Conservation (phyloP, 2,113 vertebrate genomes). For the Paratilapia polleni region DNA sequence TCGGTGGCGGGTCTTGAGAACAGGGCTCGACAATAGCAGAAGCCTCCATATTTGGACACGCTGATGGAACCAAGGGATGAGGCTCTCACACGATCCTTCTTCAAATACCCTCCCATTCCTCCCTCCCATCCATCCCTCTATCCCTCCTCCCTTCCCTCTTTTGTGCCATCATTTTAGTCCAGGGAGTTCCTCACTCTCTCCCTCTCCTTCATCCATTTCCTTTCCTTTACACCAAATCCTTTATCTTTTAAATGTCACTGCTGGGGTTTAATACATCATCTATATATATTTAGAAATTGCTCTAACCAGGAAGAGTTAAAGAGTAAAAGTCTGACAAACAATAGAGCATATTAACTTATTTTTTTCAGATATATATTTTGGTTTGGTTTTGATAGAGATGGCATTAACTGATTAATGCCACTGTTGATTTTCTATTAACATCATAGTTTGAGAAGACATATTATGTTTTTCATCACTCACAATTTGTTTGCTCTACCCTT, state of each 20-base stretch:
- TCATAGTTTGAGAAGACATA: background rate
- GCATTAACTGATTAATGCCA: background rate
- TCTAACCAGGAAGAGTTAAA: background rate
- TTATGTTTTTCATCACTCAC: background rate
- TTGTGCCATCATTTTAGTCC: slow-evolving; percentile 48
- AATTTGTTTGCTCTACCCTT: background rate
- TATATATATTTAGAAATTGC: background rate
- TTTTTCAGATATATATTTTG: background rate
- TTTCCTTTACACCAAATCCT: background rate
- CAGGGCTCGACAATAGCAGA: slow-evolving; percentile 61
- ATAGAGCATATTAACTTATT: background rate
- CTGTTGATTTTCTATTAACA: background rate
- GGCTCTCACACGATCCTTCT: slow-evolving; percentile 63
- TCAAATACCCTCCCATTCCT: slow-evolving; percentile 51
- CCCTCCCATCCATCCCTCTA: slow-evolving; percentile 25
- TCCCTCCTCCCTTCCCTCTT: slow-evolving; percentile 39
- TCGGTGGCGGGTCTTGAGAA: slow-evolving; percentile 70
- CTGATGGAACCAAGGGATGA: slow-evolving; percentile 69
- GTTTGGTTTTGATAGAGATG: background rate
- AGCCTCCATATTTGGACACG: slow-evolving; percentile 81
- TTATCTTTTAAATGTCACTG: slow-evolving; percentile 6
- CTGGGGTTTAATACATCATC: slow-evolving; percentile 1
- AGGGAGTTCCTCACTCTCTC: slow-evolving; percentile 34
- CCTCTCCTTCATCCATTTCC: background rate
- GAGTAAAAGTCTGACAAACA: background rate